These are phyloP conservation scores for Rhagologus leucostigma DNA, from an alignment of 2,113 vertebrate genomes.

Conservation along the genomic window DNA sequence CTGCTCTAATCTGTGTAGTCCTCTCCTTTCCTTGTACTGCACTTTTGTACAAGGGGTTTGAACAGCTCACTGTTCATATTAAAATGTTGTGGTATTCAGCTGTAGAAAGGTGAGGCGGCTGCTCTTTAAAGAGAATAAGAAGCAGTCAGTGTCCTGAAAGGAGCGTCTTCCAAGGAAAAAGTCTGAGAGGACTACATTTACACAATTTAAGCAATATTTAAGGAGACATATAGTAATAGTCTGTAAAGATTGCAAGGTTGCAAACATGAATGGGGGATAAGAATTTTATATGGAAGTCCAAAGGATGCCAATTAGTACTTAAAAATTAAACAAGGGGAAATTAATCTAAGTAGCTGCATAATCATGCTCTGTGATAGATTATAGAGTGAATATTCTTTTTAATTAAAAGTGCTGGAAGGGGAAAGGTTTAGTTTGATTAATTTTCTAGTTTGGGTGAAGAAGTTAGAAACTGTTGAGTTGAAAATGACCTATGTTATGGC, in stretches of 20 bases:
- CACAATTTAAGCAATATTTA: background rate
- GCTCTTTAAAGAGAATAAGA: background rate
- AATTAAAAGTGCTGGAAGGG: conserved; percentile 11
- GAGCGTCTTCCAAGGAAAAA: background rate
- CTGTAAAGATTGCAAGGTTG: background rate
- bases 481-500: background rate
- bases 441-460: background rate
- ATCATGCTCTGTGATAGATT: background rate
- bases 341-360: background rate
- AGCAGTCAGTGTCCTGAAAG: background rate
- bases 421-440: background rate
- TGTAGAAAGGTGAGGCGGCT: background rate
- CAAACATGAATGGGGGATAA: background rate
- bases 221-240: background rate
- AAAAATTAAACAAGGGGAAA: conserved; percentile 14
- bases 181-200: background rate
- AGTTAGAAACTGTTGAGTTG: background rate
- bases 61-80: background rate
- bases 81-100: background rate
- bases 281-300: background rate
- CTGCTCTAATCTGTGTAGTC: background rate
- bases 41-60: background rate
- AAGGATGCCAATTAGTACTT: background rate
- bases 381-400: background rate
- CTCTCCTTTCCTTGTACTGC: background rate